Percentiles rank a stretch among this genome's conserved stretches.
These are phyloP conservation scores for Callyntrura guangdongensis DNA, from an alignment of 2,888 invertebrate species.

Conservation along the genomic window DNA sequence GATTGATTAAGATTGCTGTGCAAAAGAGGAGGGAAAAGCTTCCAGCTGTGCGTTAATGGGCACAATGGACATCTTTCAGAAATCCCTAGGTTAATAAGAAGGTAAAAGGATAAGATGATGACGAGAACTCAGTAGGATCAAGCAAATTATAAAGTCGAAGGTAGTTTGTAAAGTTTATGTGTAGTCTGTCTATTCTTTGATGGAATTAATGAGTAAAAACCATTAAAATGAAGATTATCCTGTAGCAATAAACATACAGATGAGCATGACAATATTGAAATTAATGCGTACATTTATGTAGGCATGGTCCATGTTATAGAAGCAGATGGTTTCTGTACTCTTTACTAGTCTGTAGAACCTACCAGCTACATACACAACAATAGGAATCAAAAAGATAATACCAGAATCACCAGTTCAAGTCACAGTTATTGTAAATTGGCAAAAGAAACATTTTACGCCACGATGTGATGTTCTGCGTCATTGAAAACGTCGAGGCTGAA, in stretches of 20 bases:
- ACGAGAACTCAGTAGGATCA: not conserved
- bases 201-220: slow-evolving; percentile 45
- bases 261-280: slow-evolving; percentile 38
- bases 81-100: not conserved
- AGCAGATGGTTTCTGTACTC: not conserved
- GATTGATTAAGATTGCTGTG: slow-evolving; percentile 69
- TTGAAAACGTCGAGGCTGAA: slow-evolving; percentile 18
- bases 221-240: slow-evolving; percentile 60
- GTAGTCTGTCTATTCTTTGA: not conserved
- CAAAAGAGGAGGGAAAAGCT: slow-evolving; percentile 48
- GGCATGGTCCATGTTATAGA: not conserved
- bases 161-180: slow-evolving; percentile 24
- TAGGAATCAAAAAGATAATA: not conserved
- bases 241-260: slow-evolving; percentile 17
- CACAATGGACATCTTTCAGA: slow-evolving; percentile 42
- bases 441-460: not conserved
- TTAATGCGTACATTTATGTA: not conserved
- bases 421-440: slow-evolving; percentile 20
- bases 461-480: not conserved
- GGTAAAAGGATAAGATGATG: slow-evolving; percentile 14
- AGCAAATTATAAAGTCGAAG: not conserved
- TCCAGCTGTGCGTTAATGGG: slow-evolving; percentile 74
- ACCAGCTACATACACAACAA: no score
- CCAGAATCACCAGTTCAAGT: not conserved
- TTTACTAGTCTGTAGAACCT: not conserved